phyloP scores from a whole-genome alignment of 1,140 invertebrate genomes.

The Dreissena rostriformis region DNA sequence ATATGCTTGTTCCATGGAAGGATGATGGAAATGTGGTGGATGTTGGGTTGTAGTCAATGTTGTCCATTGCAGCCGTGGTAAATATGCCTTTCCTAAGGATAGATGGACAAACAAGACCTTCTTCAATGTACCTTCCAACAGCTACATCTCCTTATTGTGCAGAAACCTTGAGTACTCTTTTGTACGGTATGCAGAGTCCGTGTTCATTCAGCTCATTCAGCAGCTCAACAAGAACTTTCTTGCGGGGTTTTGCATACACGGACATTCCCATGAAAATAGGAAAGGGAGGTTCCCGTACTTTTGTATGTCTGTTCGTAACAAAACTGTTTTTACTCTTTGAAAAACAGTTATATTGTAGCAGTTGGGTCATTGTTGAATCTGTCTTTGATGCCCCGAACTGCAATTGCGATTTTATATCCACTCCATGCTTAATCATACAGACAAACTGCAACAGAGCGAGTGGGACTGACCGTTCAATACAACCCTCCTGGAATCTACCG shows the following conservation, averaged over 20 bases:
- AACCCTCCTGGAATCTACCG: no score
- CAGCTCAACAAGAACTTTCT: slow-evolving; percentile 57
- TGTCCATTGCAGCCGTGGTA: slow-evolving; percentile 59
- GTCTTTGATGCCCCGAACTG: slow-evolving; percentile 47
- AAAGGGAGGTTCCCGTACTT: no score
- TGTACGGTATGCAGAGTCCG: slow-evolving; percentile 61
- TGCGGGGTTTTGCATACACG: slow-evolving; percentile 57
- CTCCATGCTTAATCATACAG: no score
- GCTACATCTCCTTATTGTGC: slow-evolving; percentile 30
- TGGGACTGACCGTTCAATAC: no score
- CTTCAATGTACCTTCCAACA: slow-evolving; percentile 15
- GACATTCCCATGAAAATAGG: slow-evolving; percentile 58
- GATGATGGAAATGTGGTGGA: slow-evolving; percentile 48
- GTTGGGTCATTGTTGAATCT: slow-evolving; percentile 47
- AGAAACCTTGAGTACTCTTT: slow-evolving; percentile 53
- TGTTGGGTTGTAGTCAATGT: slow-evolving; percentile 67
- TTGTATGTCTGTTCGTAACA: no score
- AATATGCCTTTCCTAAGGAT: slow-evolving; percentile 46
- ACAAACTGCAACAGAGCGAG: no score
- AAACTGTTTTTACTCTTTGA: no score
- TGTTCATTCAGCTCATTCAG: slow-evolving; percentile 50
- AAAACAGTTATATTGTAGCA: no score
- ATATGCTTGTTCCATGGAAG: slow-evolving; percentile 67
- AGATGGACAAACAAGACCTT: slow-evolving; percentile 53
- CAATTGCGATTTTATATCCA: no score